Percentiles rank a stretch among this genome's conserved stretches.
Conservation (phyloP, 1,140 invertebrate genomes). For the Caerostris extrusa region DNA sequence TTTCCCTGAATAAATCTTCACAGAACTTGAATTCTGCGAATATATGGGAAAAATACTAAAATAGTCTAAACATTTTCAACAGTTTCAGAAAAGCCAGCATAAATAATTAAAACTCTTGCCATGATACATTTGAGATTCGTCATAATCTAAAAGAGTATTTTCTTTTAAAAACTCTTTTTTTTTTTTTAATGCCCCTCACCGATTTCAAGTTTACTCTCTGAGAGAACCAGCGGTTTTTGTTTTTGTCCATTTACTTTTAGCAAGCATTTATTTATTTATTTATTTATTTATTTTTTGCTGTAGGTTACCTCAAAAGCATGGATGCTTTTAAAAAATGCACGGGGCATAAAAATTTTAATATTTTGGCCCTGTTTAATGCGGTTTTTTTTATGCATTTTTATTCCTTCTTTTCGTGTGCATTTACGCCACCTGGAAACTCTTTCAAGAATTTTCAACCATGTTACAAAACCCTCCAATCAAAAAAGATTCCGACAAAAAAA, state of each 20-base stretch:
- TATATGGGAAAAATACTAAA: background rate
- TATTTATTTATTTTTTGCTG: too few relatives aligned
- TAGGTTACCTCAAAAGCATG: too few relatives aligned
- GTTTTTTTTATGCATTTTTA: background rate
- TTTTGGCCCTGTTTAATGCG: background rate
- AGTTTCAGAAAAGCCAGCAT: background rate
- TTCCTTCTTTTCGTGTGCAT: background rate
- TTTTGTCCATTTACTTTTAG: background rate
- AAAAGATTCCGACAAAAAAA: background rate
- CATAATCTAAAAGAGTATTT: background rate
- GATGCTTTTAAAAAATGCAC: background rate
- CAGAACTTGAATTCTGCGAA: background rate
- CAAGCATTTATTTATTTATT: too few relatives aligned
- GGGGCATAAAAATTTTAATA: background rate
- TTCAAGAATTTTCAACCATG: conserved; percentile 20
- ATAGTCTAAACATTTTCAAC: background rate
- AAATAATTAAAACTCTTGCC: background rate
- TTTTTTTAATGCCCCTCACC: too few relatives aligned
- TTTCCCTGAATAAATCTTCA: background rate
- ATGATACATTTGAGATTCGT: background rate
- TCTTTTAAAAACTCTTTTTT: background rate
- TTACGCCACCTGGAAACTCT: background rate
- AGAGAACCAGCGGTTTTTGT: background rate
- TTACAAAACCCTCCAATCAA: background rate
- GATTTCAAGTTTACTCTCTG: background rate